Base-by-base conservation (phyloP, 2,113 vertebrate species). In the Sorex fumeus region DNA sequence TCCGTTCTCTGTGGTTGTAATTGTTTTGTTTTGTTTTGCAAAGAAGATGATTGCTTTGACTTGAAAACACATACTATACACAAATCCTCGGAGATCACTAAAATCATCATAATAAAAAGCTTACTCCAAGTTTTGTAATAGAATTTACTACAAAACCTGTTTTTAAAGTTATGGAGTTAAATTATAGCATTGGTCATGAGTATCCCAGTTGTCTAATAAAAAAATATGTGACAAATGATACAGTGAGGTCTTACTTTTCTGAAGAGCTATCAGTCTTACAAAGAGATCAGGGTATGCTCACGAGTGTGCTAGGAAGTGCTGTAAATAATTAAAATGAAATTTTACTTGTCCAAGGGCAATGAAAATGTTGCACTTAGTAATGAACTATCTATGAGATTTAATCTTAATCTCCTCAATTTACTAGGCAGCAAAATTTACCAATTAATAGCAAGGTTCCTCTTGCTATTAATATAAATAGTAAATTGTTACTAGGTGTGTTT, bases 391-490 rank as follows among this genome's bases (percentile, higher is more conserved):
- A 13, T 25, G 57, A 78, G 45, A 36, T 36, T 64, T 93, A 64
- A 15, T 60, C 16, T 40, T 57, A 47, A 60, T 78, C 69, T 78
- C 69, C 57, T 84, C 64, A 77, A 23, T 79, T 76, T 78, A 97
- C 96, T 96, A 96, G 94, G 93, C 95, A 97, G 97, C 97, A 97
- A 96, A 98, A 97, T 97, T 95, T 96, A 91, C 94, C 96, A 96
- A 96, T 93, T 87, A 96, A 95, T 95, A 93, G 93, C 50, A 53
- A n/a, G 47, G 76, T 96, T 97, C 96, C 97, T 97, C 96, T 97
- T 95, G 91, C 94, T 92, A 97, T 92, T 96, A 43, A 69, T 93
- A 64, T 96, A 96, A 74, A 57, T 3, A 50, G 43, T 18, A 21
- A 53, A 15, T 11, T 47, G 76, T 53, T 64, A 12, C 66, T 79